Evolutionary conservation across 2,113 vertebrate species (phyloP).

Genomic region (Syngnathus scovelli): DNA sequence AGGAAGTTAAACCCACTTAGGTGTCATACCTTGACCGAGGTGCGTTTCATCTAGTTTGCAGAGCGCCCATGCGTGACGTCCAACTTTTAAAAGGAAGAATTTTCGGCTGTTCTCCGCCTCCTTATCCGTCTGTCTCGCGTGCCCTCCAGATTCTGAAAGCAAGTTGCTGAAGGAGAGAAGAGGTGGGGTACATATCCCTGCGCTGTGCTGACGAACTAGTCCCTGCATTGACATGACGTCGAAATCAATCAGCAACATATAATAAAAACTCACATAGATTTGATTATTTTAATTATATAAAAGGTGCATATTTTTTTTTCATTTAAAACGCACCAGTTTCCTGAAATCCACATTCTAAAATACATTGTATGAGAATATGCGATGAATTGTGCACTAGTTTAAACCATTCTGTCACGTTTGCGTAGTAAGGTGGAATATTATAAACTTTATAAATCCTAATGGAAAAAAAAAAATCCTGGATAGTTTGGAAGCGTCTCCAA

Average conservation of each 20-base stretch:
- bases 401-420: not conserved
- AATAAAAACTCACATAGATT: not conserved
- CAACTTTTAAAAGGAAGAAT: conserved; percentile 16
- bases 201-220: conserved; percentile 58
- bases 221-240: not conserved
- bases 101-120: conserved; percentile 19
- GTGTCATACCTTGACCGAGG: conserved; percentile 50
- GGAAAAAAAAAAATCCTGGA: fast-evolving
- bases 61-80: conserved; percentile 4
- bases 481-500: not conserved
- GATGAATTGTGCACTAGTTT: not conserved
- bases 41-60: conserved; percentile 3
- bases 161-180: conserved; percentile 46
- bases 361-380: not conserved
- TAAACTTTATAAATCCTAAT: not conserved
- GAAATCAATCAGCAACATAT: not conserved
- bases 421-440: not conserved
- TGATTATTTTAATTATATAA: not conserved
- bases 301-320: not conserved
- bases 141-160: conserved; percentile 62
- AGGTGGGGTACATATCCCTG: conserved; percentile 67
- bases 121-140: conserved; percentile 40
- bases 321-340: not conserved
- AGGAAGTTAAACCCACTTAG: not conserved
- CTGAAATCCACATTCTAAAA: not conserved